Conservation (phyloP, 2,113 vertebrate genomes). For the Neolamprologus tretocephalus region DNA sequence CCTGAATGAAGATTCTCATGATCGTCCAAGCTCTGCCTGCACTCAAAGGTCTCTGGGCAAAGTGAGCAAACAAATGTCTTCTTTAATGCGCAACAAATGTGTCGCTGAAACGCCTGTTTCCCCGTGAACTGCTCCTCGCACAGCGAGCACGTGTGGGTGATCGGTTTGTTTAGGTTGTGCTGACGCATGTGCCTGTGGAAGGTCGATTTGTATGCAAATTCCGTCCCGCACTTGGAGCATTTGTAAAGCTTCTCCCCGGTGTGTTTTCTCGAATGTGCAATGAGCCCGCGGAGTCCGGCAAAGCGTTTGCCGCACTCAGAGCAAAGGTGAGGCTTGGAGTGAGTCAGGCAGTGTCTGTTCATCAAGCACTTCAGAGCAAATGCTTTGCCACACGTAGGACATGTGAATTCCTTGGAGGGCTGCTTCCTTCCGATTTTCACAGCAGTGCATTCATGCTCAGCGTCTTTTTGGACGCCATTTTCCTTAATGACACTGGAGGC, state of each 20-base stretch:
- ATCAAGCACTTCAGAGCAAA: slow-evolving; percentile 43
- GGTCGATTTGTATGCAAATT: slow-evolving; percentile 40
- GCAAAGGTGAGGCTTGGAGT: slow-evolving; percentile 47
- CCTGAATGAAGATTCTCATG: slow-evolving; percentile 47
- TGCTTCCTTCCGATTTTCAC: not conserved
- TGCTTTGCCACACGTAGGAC: slow-evolving; percentile 39
- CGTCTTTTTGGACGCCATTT: not conserved
- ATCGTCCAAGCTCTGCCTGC: slow-evolving; percentile 27
- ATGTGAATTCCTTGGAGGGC: not conserved
- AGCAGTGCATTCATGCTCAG: not conserved
- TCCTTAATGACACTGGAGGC: not conserved
- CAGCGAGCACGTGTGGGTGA: not conserved
- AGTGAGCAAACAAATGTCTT: slow-evolving; percentile 51
- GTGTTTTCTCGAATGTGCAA: slow-evolving; percentile 26
- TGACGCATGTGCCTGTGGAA: slow-evolving; percentile 36
- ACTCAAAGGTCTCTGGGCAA: slow-evolving; percentile 47
- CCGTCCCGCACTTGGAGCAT: slow-evolving; percentile 34
- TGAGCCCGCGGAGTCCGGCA: not conserved
- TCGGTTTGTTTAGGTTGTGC: not conserved
- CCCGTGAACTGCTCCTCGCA: slow-evolving; percentile 32
- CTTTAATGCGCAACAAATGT: slow-evolving; percentile 30
- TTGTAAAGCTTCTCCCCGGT: slow-evolving; percentile 37
- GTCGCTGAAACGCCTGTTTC: slow-evolving; percentile 20
- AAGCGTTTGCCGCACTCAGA: slow-evolving; percentile 48
- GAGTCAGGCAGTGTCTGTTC: slow-evolving; percentile 36